These are phyloP conservation scores for Lamproptera curius DNA, from an alignment of 2,888 invertebrate species.

Conservation along the genomic window DNA sequence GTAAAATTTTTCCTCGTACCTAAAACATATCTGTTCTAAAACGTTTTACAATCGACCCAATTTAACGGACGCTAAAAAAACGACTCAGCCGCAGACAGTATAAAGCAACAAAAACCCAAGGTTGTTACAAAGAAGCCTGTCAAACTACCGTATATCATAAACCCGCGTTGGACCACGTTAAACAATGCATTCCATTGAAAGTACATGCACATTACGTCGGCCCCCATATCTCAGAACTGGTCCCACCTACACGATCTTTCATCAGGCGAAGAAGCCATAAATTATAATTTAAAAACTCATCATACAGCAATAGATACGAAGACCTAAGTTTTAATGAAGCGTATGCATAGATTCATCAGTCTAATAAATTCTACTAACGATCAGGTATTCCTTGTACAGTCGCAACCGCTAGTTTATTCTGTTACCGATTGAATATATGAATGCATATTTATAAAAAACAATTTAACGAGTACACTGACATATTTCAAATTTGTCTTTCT, in stretches of 20 bases:
- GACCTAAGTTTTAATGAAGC: constrained; percentile 39
- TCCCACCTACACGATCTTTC: constrained; percentile 69
- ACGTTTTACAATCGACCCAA: constrained; percentile 4
- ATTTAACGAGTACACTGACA: neutral
- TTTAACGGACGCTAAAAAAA: constrained; percentile 9
- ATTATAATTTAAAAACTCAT: constrained; percentile 70
- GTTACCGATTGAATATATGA: too few relatives aligned
- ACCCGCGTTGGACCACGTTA: constrained; percentile 18
- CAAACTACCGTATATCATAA: constrained; percentile 20
- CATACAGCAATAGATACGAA: constrained; percentile 39
- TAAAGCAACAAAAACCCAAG: constrained; percentile 11
- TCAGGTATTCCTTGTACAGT: constrained; percentile 6
- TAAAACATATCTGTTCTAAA: too few relatives aligned
- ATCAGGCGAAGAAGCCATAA: constrained; percentile 69
- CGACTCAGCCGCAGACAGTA: constrained; percentile 10
- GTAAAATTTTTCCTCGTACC: neutral
- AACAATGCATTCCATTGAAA: constrained; percentile 27
- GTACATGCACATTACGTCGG: constrained; percentile 29
- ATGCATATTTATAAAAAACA: neutral
- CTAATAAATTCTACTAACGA: constrained; percentile 23
- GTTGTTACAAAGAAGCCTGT: constrained; percentile 17
- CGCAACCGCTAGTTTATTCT: constrained; percentile 23
- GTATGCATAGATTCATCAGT: constrained; percentile 32
- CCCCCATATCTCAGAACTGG: constrained; percentile 34
- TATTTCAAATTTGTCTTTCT: neutral